These are phyloP conservation scores for Dufourea novaeangliae DNA, from an alignment of 1,140 invertebrate species.

Conservation along the genomic window DNA sequence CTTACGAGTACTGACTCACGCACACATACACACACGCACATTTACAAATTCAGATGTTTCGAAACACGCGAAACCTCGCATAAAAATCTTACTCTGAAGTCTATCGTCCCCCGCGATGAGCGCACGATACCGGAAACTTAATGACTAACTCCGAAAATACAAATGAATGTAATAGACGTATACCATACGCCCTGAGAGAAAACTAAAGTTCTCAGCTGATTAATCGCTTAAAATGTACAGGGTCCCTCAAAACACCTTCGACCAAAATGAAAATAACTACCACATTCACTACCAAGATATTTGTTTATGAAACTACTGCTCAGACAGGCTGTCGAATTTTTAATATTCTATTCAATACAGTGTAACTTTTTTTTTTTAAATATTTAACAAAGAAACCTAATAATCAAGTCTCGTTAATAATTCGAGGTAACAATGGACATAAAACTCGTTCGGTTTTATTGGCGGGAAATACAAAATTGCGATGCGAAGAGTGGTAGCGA, in stretches of 20 bases:
- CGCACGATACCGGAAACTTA: slow-evolving; percentile 52
- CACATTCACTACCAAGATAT: too few relatives aligned
- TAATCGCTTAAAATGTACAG: slow-evolving; percentile 68
- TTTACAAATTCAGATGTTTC: slow-evolving; percentile 52
- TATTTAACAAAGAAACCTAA: too few relatives aligned
- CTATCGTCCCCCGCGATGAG: slow-evolving; percentile 22
- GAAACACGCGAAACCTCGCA: slow-evolving; percentile 44
- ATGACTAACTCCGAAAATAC: slow-evolving; percentile 56
- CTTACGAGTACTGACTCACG: slow-evolving; percentile 16
- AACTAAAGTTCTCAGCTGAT: slow-evolving; percentile 51
- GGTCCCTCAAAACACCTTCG: too few relatives aligned
- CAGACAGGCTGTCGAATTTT: too few relatives aligned
- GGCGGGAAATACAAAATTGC: too few relatives aligned
- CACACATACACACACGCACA: slow-evolving; percentile 33
- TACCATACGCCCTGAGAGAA: slow-evolving; percentile 57
- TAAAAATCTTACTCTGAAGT: slow-evolving; percentile 52
- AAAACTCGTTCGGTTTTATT: too few relatives aligned
- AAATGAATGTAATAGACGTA: slow-evolving; percentile 46
- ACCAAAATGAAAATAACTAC: background rate
- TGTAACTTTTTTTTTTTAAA: too few relatives aligned
- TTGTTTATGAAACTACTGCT: too few relatives aligned
- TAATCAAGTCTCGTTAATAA: too few relatives aligned
- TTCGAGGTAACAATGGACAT: too few relatives aligned
- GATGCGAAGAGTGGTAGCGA: too few relatives aligned
- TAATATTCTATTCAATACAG: too few relatives aligned